Evolutionary conservation across 2,113 vertebrate species (phyloP), one percentile per base, ranked within the genome.

Genomic region (Muntiacus muntjak): DNA sequence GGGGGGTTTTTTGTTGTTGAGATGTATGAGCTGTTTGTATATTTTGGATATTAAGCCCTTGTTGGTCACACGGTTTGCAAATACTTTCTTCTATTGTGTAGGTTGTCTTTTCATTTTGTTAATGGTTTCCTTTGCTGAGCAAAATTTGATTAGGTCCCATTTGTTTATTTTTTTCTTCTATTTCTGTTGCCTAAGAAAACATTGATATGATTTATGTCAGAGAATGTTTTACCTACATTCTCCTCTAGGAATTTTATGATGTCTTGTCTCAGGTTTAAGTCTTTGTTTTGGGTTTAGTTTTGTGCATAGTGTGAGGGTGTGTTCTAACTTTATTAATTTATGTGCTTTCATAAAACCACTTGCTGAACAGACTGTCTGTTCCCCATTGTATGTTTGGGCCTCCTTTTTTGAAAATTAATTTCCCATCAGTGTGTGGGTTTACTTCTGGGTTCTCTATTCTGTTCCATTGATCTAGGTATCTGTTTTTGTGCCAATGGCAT

Each of bases 401-500:
- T 78, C 76, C 43, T 78, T 47, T 78, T 26, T 30, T 15, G 7
- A 47, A 47, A 26, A 78, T 47, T 78, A 47, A 30, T 2, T 47
- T 78, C 7, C 25, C 43, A 4, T 45, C 1, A 14, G 26, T 47
- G 40, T 5, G 14, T 30, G 76, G 43, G 26, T 30, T 47, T 5
- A 5, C 4, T 9, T 47, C 76, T 17, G 14, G 76, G 76, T 4
- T 78, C 43, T 78, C 76, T 28, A 1, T 17, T 78, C 43, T 78
- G 26, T 10, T 5, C 43, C 76, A 10, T 2, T 47, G 74, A 78
- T 28, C 43, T 28, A 0, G 9, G 40, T 47, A 2, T 78, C 43
- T 47, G 43, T 10, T 10, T 45, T 17, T 28, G 43, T 30, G 25
- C 13, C 7, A 5, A 0, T 16, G 25, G 14, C 7, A 16, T 47